A percentile compares a stretch with the other conserved stretches of the same genome.
These are phyloP conservation scores for Drosophila bocqueti DNA, from an alignment of 1,140 invertebrate species.

Conservation along the genomic window DNA sequence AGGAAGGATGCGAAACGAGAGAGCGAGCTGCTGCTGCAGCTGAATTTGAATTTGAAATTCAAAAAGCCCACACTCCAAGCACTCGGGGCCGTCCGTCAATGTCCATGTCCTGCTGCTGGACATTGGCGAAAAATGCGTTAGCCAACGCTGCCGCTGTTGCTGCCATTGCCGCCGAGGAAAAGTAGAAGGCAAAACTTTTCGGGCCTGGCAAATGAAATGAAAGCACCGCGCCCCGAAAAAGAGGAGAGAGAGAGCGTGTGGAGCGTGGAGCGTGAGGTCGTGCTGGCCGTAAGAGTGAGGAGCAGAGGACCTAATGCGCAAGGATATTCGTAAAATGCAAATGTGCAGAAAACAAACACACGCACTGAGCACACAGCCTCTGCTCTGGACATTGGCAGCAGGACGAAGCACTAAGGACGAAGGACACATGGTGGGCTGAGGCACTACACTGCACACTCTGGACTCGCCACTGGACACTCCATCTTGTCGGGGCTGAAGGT, in stretches of 20 bases:
- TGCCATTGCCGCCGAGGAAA: slow-evolving; percentile 35
- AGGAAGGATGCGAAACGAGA: slow-evolving; percentile 33
- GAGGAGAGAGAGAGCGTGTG: background rate
- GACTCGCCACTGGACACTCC: slow-evolving; percentile 40
- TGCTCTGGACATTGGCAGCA: slow-evolving; percentile 14
- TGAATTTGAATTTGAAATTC: slow-evolving; percentile 84
- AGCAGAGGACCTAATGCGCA: slow-evolving; percentile 79
- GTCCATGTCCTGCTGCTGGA: slow-evolving; percentile 79
- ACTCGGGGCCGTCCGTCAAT: slow-evolving; percentile 46
- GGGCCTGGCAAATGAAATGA: slow-evolving; percentile 78
- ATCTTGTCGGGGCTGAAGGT: slow-evolving; percentile 64
- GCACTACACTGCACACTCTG: slow-evolving; percentile 4
- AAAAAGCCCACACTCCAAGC: slow-evolving; percentile 68
- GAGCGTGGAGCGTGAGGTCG: background rate
- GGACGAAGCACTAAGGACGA: slow-evolving; percentile 22
- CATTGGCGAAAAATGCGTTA: slow-evolving; percentile 82
- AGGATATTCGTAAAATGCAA: slow-evolving; percentile 85
- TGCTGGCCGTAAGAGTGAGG: slow-evolving; percentile 17
- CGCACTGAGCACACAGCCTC: slow-evolving; percentile 35
- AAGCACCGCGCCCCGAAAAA: slow-evolving; percentile 67
- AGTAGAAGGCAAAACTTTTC: slow-evolving; percentile 79
- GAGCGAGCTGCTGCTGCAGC: slow-evolving; percentile 59
- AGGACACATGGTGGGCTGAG: slow-evolving; percentile 2
- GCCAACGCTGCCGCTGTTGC: slow-evolving; percentile 51
- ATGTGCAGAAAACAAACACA: slow-evolving; percentile 79